Conservation (phyloP, 2,113 vertebrate genomes). For the Thamnaconus septentrionalis region DNA sequence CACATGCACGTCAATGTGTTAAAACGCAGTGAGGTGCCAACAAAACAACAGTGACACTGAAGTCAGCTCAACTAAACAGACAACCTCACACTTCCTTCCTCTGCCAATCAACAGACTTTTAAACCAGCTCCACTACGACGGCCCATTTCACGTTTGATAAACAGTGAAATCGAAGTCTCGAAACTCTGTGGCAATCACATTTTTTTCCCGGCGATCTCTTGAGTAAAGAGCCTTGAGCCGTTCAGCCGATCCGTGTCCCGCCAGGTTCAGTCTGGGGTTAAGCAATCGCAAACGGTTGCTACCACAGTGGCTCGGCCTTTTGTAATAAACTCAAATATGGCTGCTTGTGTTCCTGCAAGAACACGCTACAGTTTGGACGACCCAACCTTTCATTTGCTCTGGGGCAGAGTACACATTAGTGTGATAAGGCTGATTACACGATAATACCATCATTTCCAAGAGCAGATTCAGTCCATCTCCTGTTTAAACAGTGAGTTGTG, state of each 20-base stretch:
- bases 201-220: neutral
- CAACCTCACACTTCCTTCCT: slow-evolving; percentile 10
- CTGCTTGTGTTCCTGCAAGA: slow-evolving; percentile 21
- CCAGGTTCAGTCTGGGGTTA: slow-evolving; percentile 34
- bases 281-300: slow-evolving; percentile 39
- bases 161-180: slow-evolving; percentile 29
- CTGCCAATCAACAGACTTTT: slow-evolving; percentile 24
- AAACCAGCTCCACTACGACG: slow-evolving; percentile 9
- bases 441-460: slow-evolving; percentile 50
- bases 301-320: slow-evolving; percentile 31
- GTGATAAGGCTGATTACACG: slow-evolving; percentile 65
- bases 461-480: slow-evolving; percentile 14
- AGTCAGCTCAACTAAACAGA: slow-evolving; percentile 9
- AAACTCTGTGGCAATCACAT: slow-evolving; percentile 22
- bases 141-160: slow-evolving; percentile 5
- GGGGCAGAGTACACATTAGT: slow-evolving; percentile 65
- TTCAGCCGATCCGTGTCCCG: slow-evolving; percentile 12
- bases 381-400: slow-evolving; percentile 48
- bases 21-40: neutral
- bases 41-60: slow-evolving; percentile 2
- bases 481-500: slow-evolving; percentile 9
- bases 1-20: neutral
- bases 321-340: slow-evolving; percentile 45
- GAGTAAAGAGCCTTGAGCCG: slow-evolving; percentile 15
- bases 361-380: slow-evolving; percentile 46